Percentiles rank a stretch among this genome's conserved stretches.
These are phyloP conservation scores for Solen grandis DNA, from an alignment of 1,140 invertebrate species.

Conservation along the genomic window DNA sequence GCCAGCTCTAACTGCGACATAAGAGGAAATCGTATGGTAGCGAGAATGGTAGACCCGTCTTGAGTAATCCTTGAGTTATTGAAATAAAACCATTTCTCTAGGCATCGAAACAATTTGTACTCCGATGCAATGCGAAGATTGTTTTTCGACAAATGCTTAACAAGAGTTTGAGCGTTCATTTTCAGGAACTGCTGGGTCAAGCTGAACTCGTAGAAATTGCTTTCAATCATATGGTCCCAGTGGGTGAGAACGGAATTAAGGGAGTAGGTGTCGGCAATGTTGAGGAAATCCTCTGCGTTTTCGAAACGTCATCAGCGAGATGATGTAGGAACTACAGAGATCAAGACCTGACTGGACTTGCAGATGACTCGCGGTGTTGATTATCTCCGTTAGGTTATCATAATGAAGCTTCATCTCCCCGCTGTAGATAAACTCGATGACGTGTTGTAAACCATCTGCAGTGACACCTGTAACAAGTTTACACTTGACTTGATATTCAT, in stretches of 20 bases:
- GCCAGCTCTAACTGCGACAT: constrained; percentile 75
- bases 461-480: constrained; percentile 86
- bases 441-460: constrained; percentile 87
- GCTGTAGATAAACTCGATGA: constrained; percentile 95
- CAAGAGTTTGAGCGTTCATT: constrained; percentile 68
- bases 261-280: constrained; percentile 78
- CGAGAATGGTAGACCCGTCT: constrained; percentile 63
- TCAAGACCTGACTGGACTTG: constrained; percentile 76
- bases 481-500: too few relatives aligned
- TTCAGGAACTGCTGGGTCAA: constrained; percentile 74
- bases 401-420: constrained; percentile 82
- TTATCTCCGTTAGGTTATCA: constrained; percentile 78
- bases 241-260: constrained; percentile 73
- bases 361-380: constrained; percentile 79
- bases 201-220: constrained; percentile 76
- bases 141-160: constrained; percentile 72
- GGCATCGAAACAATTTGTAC: constrained; percentile 84
- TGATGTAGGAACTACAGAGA: constrained; percentile 78
- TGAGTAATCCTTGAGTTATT: constrained; percentile 61
- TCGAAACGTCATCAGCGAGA: constrained; percentile 76
- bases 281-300: constrained; percentile 77
- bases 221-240: constrained; percentile 76
- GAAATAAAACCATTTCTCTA: constrained; percentile 75
- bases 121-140: constrained; percentile 72
- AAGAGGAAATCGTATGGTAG: constrained; percentile 74